These are phyloP conservation scores for Choreutis nemorana DNA, from an alignment of 2,888 invertebrate genomes.

Conservation along the genomic window DNA sequence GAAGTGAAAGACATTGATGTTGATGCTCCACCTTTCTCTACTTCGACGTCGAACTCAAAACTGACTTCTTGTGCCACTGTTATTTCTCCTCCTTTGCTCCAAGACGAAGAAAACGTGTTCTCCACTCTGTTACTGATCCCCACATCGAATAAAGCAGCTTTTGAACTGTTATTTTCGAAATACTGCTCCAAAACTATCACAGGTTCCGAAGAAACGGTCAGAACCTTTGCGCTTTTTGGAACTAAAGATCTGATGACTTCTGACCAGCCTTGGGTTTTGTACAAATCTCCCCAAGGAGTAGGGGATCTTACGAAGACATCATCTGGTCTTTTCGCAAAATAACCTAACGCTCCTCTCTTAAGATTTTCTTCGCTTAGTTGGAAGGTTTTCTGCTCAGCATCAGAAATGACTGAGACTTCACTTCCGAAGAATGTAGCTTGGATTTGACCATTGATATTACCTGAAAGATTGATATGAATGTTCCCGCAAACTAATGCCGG, in stretches of 20 bases:
- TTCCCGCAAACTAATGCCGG: too few species aligned
- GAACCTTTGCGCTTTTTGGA: slow-evolving; percentile 16
- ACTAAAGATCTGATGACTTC: slow-evolving; percentile 21
- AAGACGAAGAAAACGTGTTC: slow-evolving; percentile 17
- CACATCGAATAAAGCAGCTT: slow-evolving; percentile 15
- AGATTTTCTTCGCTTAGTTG: slow-evolving; percentile 19
- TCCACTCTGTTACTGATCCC: slow-evolving; percentile 16
- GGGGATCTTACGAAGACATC: slow-evolving; percentile 23
- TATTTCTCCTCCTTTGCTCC: slow-evolving; percentile 16
- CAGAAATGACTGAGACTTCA: slow-evolving; percentile 17
- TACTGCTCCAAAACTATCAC: slow-evolving; percentile 13
- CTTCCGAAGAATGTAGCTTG: slow-evolving; percentile 18
- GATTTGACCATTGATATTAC: too few species aligned
- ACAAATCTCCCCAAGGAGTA: slow-evolving; percentile 31
- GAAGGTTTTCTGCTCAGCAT: slow-evolving; percentile 20
- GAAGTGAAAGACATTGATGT: slow-evolving; percentile 15
- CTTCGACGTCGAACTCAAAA: slow-evolving; percentile 16
- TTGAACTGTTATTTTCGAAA: slow-evolving; percentile 16
- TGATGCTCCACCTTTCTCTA: slow-evolving; percentile 6
- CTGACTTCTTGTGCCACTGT: slow-evolving; percentile 14
- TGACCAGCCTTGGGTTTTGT: slow-evolving; percentile 20
- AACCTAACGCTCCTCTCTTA: slow-evolving; percentile 15
- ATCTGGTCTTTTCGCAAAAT: slow-evolving; percentile 20
- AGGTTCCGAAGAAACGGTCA: slow-evolving; percentile 14
- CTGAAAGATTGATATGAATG: too few species aligned